A percentile compares a stretch with the other conserved stretches of the same genome.
Conservation (phyloP, 2,888 invertebrate species). For the Pomacea canaliculata region DNA sequence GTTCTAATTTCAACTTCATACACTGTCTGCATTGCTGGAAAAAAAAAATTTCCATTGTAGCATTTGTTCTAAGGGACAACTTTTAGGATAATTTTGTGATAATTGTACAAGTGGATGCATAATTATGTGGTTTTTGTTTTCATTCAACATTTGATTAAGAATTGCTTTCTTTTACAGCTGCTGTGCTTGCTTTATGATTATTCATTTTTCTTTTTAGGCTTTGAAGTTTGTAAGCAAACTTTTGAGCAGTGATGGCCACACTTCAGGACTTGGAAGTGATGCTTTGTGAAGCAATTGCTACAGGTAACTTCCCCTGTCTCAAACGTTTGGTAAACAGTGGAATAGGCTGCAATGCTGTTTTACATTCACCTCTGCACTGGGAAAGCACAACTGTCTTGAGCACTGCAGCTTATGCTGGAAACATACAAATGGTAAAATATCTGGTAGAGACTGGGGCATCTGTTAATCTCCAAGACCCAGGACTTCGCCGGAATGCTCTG, state of each 20-base stretch:
- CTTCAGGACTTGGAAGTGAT: slow-evolving; percentile 29
- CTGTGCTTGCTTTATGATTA: too few species aligned
- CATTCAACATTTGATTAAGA: too few species aligned
- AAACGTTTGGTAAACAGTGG: slow-evolving; percentile 45
- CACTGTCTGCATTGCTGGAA: too few species aligned
- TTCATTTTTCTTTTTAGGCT: neutral
- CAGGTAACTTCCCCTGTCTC: slow-evolving; percentile 39
- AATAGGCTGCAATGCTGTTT: slow-evolving; percentile 44
- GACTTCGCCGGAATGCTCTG: slow-evolving; percentile 43
- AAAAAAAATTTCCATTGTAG: too few species aligned
- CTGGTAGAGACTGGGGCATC: slow-evolving; percentile 38
- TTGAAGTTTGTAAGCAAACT: slow-evolving; percentile 8
- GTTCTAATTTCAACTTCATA: too few species aligned
- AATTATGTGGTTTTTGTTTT: too few species aligned
- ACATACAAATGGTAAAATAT: slow-evolving; percentile 40
- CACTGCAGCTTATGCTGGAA: slow-evolving; percentile 46
- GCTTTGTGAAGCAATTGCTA: slow-evolving; percentile 45
- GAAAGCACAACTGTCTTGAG: slow-evolving; percentile 50
- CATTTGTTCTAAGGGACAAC: too few species aligned
- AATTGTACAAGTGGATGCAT: too few species aligned
- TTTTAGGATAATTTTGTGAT: too few species aligned
- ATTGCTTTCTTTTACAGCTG: too few species aligned
- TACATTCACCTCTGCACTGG: slow-evolving; percentile 41
- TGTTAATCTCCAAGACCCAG: slow-evolving; percentile 46
- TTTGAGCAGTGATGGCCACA: slow-evolving; percentile 18